Conservation (phyloP, 2,888 invertebrate species). For the Melanchra persicariae region DNA sequence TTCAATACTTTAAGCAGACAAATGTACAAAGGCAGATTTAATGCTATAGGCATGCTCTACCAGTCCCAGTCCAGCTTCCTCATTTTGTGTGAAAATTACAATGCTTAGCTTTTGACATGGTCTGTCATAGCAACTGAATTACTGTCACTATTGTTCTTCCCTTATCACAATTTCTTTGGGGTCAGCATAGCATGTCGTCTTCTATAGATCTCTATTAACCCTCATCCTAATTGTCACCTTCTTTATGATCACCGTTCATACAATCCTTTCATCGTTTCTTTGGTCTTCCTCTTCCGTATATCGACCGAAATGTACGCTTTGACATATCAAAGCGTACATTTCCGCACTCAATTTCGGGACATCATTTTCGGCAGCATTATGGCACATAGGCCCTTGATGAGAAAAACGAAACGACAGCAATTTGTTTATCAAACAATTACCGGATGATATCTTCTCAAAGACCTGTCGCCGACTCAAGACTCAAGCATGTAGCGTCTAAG, state of each 20-base stretch:
- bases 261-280: not conserved
- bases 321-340: not conserved
- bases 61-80: too few species aligned
- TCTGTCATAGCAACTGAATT: not conserved
- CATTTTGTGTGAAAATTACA: too few species aligned
- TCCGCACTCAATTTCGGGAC: not conserved
- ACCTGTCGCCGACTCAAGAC: not conserved
- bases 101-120: not conserved
- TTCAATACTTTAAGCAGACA: too few species aligned
- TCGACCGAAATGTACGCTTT: too few species aligned
- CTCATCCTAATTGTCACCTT: too few species aligned
- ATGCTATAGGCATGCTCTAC: too few species aligned
- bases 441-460: not conserved
- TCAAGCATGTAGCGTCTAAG: not conserved
- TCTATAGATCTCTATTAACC: too few species aligned
- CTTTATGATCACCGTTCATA: not conserved
- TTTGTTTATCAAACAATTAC: not conserved
- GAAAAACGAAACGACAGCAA: not conserved
- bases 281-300: not conserved
- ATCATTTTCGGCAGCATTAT: not conserved
- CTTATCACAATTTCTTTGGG: not conserved
- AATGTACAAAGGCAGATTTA: too few species aligned
- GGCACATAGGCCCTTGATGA: not conserved
- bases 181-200: too few species aligned
- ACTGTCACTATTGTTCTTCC: not conserved